phyloP scores from a whole-genome alignment of 2,797 vertebrate species.

The Macropodus opercularis region DNA sequence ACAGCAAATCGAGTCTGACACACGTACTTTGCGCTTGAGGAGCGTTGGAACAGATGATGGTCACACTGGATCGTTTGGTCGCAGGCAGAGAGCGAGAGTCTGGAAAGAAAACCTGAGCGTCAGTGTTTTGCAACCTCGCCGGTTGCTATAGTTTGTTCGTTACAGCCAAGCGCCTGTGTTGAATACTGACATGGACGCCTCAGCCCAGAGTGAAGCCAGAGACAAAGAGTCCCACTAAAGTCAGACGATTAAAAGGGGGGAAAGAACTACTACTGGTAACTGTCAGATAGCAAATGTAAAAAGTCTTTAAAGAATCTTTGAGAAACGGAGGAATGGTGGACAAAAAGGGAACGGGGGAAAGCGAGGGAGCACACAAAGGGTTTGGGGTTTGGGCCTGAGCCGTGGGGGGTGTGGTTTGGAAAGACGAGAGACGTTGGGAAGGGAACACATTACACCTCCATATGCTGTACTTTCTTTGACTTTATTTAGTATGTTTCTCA shows the following conservation, averaged over 20 bases:
- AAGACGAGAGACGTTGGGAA: slow-evolving; percentile 61
- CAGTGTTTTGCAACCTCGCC: slow-evolving; percentile 46
- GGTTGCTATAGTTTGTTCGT: slow-evolving; percentile 62
- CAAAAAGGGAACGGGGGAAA: slow-evolving; percentile 54
- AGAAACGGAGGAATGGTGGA: slow-evolving; percentile 37
- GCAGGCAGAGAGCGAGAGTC: not conserved
- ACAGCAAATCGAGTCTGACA: slow-evolving; percentile 61
- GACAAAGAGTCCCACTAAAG: slow-evolving; percentile 54
- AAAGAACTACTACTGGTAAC: slow-evolving; percentile 30
- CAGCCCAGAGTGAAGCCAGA: slow-evolving; percentile 40
- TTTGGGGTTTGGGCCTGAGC: slow-evolving; percentile 73
- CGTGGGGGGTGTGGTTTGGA: slow-evolving; percentile 78
- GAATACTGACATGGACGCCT: slow-evolving; percentile 62
- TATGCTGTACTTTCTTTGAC: slow-evolving; percentile 63
- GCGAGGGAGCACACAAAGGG: slow-evolving; percentile 63
- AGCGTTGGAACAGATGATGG: slow-evolving; percentile 56
- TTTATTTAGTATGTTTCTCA: slow-evolving; percentile 38
- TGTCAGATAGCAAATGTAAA: slow-evolving; percentile 33
- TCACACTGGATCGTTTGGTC: slow-evolving; percentile 42
- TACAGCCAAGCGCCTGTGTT: slow-evolving; percentile 50
- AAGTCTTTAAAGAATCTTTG: slow-evolving; percentile 25
- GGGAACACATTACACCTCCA: slow-evolving; percentile 63
- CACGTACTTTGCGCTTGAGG: slow-evolving; percentile 42
- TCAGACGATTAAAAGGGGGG: slow-evolving; percentile 33
- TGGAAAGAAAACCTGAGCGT: slow-evolving; percentile 42